Conservation (phyloP, 1,140 invertebrate species). For the Heliothis subflexa region DNA sequence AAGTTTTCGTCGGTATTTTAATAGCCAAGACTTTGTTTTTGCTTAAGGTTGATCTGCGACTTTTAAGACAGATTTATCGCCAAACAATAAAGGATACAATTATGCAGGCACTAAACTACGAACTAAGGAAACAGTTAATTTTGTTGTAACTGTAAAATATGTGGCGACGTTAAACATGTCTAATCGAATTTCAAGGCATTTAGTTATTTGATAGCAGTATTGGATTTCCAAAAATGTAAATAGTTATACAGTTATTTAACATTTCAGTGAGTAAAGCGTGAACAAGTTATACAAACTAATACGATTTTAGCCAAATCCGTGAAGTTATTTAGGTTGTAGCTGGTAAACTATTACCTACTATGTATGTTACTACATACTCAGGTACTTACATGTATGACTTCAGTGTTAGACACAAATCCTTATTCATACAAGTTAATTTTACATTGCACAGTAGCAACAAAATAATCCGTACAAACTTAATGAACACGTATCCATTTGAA, state of each 20-base stretch:
- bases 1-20: too few relatives aligned
- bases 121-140: slow-evolving; percentile 15
- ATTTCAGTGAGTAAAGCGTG: slow-evolving; percentile 30
- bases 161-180: neutral
- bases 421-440: too few relatives aligned
- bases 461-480: too few relatives aligned
- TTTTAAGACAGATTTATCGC: neutral
- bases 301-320: slow-evolving; percentile 36
- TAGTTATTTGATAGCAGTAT: neutral
- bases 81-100: slow-evolving; percentile 3
- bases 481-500: too few relatives aligned
- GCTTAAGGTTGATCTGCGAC: too few relatives aligned
- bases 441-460: too few relatives aligned
- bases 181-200: slow-evolving; percentile 14
- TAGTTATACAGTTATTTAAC: neutral
- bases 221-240: slow-evolving; percentile 36
- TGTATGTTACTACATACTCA: neutral
- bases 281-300: slow-evolving; percentile 3
- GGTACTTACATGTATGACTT: neutral
- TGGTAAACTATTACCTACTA: neutral
- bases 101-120: neutral
- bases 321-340: slow-evolving; percentile 26
- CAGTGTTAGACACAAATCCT: too few relatives aligned
- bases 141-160: neutral
- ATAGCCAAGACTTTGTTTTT: too few relatives aligned